Percentiles rank a stretch among this genome's conserved stretches.
Conservation (phyloP, 2,888 invertebrate species). For the Polydrusus cervinus region DNA sequence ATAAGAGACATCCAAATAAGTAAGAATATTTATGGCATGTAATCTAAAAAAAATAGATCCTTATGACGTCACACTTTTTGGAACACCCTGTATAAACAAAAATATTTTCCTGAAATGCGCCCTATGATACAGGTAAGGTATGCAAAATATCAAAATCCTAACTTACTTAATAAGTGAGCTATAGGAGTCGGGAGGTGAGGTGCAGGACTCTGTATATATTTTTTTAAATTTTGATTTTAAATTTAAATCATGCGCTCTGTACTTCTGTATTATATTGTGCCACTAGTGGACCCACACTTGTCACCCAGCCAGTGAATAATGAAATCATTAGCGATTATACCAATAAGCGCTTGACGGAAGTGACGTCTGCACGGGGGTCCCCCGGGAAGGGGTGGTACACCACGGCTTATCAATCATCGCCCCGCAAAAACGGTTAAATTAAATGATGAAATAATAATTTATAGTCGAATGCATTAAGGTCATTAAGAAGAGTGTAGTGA, state of each 20-base stretch:
- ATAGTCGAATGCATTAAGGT: conserved; percentile 17
- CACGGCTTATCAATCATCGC: conserved; percentile 39
- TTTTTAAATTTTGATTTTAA: too few species aligned
- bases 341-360: conserved; percentile 39
- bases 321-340: conserved; percentile 34
- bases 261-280: neutral
- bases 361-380: conserved; percentile 27
- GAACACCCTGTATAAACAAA: too few species aligned
- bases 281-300: conserved; percentile 8
- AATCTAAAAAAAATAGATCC: too few species aligned
- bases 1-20: too few species aligned
- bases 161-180: too few species aligned
- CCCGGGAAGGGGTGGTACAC: conserved; percentile 26
- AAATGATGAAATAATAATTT: conserved; percentile 32
- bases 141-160: too few species aligned
- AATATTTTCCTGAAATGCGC: too few species aligned
- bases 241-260: neutral
- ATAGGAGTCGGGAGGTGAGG: too few species aligned
- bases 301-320: conserved; percentile 28
- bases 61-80: too few species aligned
- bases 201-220: too few species aligned
- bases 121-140: too few species aligned
- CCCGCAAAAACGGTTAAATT: conserved; percentile 30
- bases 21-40: too few species aligned
- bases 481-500: neutral